Base-by-base conservation (phyloP, 2,888 invertebrate genomes). In the Apodemia zela region DNA sequence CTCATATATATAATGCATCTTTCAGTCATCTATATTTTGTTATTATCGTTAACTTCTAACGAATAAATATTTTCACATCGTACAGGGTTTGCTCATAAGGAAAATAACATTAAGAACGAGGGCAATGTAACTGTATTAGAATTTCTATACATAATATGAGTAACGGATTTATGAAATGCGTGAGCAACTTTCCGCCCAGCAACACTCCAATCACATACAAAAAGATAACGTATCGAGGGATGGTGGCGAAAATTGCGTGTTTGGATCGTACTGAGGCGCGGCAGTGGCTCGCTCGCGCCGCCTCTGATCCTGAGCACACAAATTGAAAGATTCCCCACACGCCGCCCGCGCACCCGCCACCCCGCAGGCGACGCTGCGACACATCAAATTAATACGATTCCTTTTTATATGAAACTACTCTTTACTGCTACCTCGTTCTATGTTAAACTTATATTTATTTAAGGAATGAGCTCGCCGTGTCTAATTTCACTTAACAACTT, bases 181-280 rank as follows among this genome's bases (percentile, higher is more conserved):
- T 38, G 11, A 38, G 38, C 11, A 11, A 38, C 11, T 38, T 38
- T 38, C 38, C 38, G 11, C 11, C 38, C 38, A 38, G 11, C 11
- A 38, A 38, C 38, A 38, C 38, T 38, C 38, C 38, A 38, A 38
- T 38, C 38, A 38, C 38, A 38, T 38, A 38, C 65, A 72, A 71
- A 66, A 69, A 72, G 72, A 74, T 74, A 72, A 69, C 66, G 63
- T 72, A 73, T 73, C 73, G 67, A 64, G 63, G 63, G 63, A 66
- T 67, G 67, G 62, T 63, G 66, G 66, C 69, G 69, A 72, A 72
- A 75, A 73, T 74, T 72, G 71, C 71, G 73, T 68, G 68, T 71
- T 72, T 75, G 74, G 71, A 71, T 72, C 71, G 72, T 61, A 64
- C 59, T 65, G 62, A 54, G 65, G 63, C 62, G 61, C 45, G 64